Evolutionary conservation across 2,113 vertebrate species (phyloP), one percentile per base, ranked within the genome.

Genomic region (Hemicordylus capensis): DNA sequence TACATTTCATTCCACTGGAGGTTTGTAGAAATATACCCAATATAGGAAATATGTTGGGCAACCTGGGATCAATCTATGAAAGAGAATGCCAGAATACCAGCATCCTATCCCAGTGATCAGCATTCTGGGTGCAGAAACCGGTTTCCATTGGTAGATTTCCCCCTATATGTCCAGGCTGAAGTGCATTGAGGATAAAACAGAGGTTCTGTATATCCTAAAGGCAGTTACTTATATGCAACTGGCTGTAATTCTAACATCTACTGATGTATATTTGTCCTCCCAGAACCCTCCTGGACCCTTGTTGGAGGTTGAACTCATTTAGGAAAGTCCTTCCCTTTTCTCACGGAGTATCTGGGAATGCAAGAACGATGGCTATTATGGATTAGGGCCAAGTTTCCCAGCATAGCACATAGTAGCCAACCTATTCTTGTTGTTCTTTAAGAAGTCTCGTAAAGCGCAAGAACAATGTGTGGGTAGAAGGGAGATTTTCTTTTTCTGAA

Each of bases 361-460:
- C 19, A 66, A 46, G 42, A 37, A 48, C 63, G 76, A 9, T 46
- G n/a, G 4, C 17, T n/a, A 1, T 26, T 48, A 31, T 64, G 15
- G 22, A 84, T 12, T 5, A 37, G 59, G 24, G 34, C 72, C 42
- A 64, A 1, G 9, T 20, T 12, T 66, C 83, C 59, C 28, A 19
- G 2, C 5, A 63, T 42, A 37, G 66, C 24, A 37, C 7, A 67
- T 63, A 84, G 75, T 54, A 77, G 69, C 83, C 34, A 44, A 77
- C 84, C 69, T 42, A 46, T 56, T 82, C 81, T 92, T 89, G 75
- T 84, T 89, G 42, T 85, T 89, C 83, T 90, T 74, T 54, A 69
- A 88, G 64, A 80, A 86, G 66, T 64, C 88, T 72, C 74, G 54
- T 72, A 0, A 0, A 54, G 56, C 70, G 31, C 76, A 51, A 84